A percentile compares a stretch with the other conserved stretches of the same genome.
Conservation (phyloP, 2,797 vertebrate genomes). For the Allobates femoralis region DNA sequence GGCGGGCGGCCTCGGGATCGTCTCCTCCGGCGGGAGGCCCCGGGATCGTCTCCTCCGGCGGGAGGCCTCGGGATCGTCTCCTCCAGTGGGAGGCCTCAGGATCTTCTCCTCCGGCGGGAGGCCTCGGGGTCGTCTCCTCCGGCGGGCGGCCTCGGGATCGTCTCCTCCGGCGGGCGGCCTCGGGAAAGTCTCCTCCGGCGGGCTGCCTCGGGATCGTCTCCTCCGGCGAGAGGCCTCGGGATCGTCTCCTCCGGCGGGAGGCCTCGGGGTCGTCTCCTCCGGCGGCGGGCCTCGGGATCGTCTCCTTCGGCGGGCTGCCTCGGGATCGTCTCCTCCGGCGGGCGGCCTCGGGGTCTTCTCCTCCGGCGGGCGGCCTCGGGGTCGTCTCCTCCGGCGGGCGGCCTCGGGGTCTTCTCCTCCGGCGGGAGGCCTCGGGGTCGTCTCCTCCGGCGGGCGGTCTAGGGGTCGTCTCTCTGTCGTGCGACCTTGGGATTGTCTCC, state of each 20-base stretch:
- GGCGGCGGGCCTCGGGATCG: not conserved
- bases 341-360: conserved; percentile 13
- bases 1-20: conserved; percentile 13
- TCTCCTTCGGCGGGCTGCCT: conserved; percentile 18
- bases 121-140: too few species aligned
- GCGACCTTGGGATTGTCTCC: too few species aligned
- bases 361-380: too few species aligned
- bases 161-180: not conserved
- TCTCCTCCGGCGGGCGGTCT: too few species aligned
- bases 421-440: conserved; percentile 3
- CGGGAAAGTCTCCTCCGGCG: not conserved
- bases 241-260: too few species aligned
- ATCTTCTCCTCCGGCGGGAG: too few species aligned
- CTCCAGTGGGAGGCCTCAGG: conserved; percentile 1
- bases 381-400: not conserved
- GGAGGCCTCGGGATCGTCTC: not conserved
- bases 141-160: too few species aligned
- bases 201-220: conserved; percentile 16
- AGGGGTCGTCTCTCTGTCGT: too few species aligned
- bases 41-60: not conserved
- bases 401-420: not conserved
- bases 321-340: too few species aligned
- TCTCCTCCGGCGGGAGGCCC: too few species aligned
- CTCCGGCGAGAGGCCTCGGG: conserved; percentile 10
- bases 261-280: not conserved